Conservation (phyloP, 2,113 vertebrate species). For the Odontophorus gujanensis region DNA sequence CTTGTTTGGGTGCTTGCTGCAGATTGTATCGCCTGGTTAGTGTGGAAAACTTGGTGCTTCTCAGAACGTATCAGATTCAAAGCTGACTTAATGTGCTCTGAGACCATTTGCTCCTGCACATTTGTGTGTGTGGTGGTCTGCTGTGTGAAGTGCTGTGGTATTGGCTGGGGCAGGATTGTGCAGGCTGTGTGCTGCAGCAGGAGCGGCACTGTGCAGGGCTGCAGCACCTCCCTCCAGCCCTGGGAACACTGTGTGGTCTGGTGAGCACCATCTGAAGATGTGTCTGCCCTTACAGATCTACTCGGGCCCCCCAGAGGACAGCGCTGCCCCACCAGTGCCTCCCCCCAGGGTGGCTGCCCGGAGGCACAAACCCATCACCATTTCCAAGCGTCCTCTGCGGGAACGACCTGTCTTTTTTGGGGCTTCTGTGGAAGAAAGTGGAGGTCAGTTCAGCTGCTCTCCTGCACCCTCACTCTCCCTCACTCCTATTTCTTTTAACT, state of each 20-base stretch:
- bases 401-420: conserved; percentile 81
- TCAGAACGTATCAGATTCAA: not conserved
- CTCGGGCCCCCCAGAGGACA: conserved; percentile 88
- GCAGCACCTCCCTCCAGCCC: not conserved
- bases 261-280: accelerated
- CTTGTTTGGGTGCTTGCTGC: not conserved
- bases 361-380: conserved; percentile 95
- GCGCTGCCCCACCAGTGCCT: conserved; percentile 84
- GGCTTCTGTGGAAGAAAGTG: conserved; percentile 74
- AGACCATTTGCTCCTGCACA: not conserved
- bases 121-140: not conserved
- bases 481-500: not conserved
- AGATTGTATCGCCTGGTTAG: not conserved
- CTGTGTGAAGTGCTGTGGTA: accelerated
- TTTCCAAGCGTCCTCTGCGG: conserved; percentile 91
- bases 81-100: not conserved
- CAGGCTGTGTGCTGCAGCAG: not conserved
- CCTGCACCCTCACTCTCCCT: not conserved
- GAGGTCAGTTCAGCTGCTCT: conserved; percentile 82
- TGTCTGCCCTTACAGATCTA: conserved; percentile 85
- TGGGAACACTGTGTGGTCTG: not conserved
- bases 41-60: not conserved
- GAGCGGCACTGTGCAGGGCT: not conserved
- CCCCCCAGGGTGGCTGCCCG: conserved; percentile 90
- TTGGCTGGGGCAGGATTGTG: not conserved